A percentile compares a stretch with the other conserved stretches of the same genome.
Evolutionary conservation across 1,140 invertebrate species (phyloP).

Genomic region (Pseudobourletiella spinata): DNA sequence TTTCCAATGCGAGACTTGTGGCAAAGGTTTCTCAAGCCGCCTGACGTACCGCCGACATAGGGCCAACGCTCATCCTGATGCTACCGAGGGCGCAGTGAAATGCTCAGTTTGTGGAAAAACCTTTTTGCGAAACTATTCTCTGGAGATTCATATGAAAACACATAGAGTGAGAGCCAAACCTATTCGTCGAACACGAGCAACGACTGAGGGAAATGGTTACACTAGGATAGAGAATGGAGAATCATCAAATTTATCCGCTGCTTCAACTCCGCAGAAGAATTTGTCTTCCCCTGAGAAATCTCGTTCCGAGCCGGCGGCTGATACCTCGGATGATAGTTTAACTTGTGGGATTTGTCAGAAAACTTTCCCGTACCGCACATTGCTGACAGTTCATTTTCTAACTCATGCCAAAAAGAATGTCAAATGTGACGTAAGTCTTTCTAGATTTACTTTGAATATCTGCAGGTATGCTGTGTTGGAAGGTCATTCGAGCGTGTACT

Average conservation of each 20-base stretch:
- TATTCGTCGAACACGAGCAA: too few species aligned
- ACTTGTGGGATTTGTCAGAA: not conserved
- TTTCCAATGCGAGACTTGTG: conserved; percentile 9
- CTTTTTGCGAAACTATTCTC: conserved; percentile 3
- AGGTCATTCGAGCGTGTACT: too few species aligned
- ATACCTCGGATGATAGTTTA: not conserved
- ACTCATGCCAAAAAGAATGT: not conserved
- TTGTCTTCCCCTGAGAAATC: not conserved
- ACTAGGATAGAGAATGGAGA: too few species aligned
- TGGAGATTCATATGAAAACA: conserved; percentile 2
- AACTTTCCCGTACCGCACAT: not conserved
- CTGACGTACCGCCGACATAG: conserved; percentile 18
- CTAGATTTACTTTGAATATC: not conserved
- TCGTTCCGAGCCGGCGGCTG: not conserved
- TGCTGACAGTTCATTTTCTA: not conserved
- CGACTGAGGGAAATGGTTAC: too few species aligned
- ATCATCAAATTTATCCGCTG: not conserved
- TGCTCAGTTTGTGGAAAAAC: conserved; percentile 7
- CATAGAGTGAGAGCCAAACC: not conserved
- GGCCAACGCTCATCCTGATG: conserved; percentile 10
- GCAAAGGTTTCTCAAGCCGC: conserved; percentile 18
- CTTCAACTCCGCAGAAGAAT: not conserved
- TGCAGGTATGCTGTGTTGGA: too few species aligned
- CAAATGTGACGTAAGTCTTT: conserved; percentile 1
- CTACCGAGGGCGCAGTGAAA: not conserved